Percentiles rank a stretch among this genome's conserved stretches.
Evolutionary conservation across 2,113 vertebrate genomes (phyloP).

Genomic region (Notothenia rossii): DNA sequence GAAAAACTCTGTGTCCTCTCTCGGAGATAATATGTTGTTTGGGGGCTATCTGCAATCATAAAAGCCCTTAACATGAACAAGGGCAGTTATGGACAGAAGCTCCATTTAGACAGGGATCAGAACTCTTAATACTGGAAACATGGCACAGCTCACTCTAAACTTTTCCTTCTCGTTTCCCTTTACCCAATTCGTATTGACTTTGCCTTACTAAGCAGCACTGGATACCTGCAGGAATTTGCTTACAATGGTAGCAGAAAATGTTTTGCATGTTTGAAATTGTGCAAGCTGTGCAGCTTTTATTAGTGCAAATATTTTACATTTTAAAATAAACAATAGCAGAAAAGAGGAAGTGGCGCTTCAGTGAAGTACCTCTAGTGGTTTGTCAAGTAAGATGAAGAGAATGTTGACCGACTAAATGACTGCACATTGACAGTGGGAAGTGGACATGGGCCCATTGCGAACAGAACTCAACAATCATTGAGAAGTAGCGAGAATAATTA

Average conservation of each 20-base stretch:
- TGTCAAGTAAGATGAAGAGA: neutral
- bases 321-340: neutral
- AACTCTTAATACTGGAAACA: slow-evolving; percentile 39
- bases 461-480: neutral
- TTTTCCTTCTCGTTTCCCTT: slow-evolving; percentile 32
- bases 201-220: slow-evolving; percentile 10
- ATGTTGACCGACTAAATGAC: neutral
- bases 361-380: neutral
- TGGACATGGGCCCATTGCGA: no score
- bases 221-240: neutral
- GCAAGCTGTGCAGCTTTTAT: neutral
- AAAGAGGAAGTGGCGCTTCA: neutral
- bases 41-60: neutral
- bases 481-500: neutral
- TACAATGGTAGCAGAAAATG: neutral
- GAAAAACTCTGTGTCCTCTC: neutral
- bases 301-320: neutral
- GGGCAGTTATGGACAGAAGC: slow-evolving; percentile 34
- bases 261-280: neutral
- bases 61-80: neutral
- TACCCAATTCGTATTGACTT: slow-evolving; percentile 4
- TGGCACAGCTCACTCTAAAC: slow-evolving; percentile 52
- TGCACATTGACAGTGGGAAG: neutral
- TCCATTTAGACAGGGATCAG: slow-evolving; percentile 21
- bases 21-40: neutral